A percentile compares a stretch with the other conserved stretches of the same genome.
phyloP scores from a whole-genome alignment of 2,797 vertebrate species.

The Mus minutoides region DNA sequence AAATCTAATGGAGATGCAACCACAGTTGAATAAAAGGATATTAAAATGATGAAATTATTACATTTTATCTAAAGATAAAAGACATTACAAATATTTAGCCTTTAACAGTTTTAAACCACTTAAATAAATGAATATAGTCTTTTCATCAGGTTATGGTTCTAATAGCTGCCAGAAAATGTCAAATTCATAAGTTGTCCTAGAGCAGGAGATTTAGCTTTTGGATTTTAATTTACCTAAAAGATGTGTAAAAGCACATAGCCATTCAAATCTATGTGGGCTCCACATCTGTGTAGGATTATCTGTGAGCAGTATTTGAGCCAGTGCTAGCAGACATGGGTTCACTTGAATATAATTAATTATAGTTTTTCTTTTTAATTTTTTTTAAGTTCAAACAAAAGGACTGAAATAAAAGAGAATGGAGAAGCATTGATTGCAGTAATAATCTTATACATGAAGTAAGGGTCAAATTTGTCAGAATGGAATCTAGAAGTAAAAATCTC shows the following conservation, averaged over 20 bases:
- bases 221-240: constrained; percentile 79
- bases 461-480: constrained; percentile 62
- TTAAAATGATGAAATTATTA: constrained; percentile 77
- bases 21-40: constrained; percentile 63
- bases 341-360: constrained; percentile 69
- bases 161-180: constrained; percentile 76
- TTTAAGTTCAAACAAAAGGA: constrained; percentile 27
- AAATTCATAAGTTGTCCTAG: constrained; percentile 73
- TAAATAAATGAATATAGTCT: constrained; percentile 72
- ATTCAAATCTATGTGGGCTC: constrained; percentile 67
- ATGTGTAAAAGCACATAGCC: constrained; percentile 66
- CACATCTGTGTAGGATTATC: constrained; percentile 77
- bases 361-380: background rate
- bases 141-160: constrained; percentile 64
- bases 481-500: constrained; percentile 66
- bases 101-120: constrained; percentile 70
- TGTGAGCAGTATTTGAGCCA: constrained; percentile 65
- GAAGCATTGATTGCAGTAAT: constrained; percentile 63
- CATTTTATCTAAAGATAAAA: constrained; percentile 72
- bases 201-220: constrained; percentile 74
- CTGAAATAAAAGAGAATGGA: constrained; percentile 56
- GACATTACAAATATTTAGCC: constrained; percentile 78
- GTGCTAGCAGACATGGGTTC: constrained; percentile 55
- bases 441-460: constrained; percentile 67
- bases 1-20: constrained; percentile 64